Base-by-base conservation (phyloP, 1,140 invertebrate genomes). In the Philopotamus ludificatus region DNA sequence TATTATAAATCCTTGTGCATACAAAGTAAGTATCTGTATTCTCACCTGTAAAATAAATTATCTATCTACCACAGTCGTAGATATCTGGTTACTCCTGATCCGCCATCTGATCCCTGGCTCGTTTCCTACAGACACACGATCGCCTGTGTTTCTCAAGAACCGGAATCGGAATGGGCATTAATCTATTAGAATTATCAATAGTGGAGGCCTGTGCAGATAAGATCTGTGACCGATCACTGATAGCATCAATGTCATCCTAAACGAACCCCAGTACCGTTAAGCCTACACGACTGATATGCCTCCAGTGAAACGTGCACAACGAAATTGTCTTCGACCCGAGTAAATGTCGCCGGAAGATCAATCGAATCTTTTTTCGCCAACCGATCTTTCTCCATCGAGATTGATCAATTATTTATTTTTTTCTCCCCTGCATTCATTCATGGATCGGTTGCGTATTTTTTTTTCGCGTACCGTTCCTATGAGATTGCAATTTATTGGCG, bases 151-250 rank as follows among this genome's bases (percentile, higher is more conserved):
- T 44, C 42, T 49, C 21, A 7, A 42, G 44, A 58, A 58, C 54
- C 54, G 54, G 54, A 39, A 15, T 58, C 54, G 54, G 41, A 58
- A 58, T 44, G 54, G 34, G 22, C 54, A 21, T 21, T 26, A 58
- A 58, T 58, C 54, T 58, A 58, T 58, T 44, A 42, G 54, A 41
- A 58, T 58, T 58, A 58, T 58, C 54, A 58, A 44, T 58, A n/a
- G n/a, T n/a, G n/a, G n/a, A n/a, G 54, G 41, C 39, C 41, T 12
- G 15, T 9, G n/a, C 15, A 41, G 54, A 58, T 58, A 58, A 58
- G 54, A 58, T 58, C 54, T 58, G 54, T 58, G 54, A 58, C 54
- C 54, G 54, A 58, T 58, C 54, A 22, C 34, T 18, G 54, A 58
- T 58, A 58, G 34, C 22, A 58, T 58, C 54, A 26, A 58, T 58